phyloP scores from a whole-genome alignment of 1,140 invertebrate species.

The Drosophila lacertosa region DNA sequence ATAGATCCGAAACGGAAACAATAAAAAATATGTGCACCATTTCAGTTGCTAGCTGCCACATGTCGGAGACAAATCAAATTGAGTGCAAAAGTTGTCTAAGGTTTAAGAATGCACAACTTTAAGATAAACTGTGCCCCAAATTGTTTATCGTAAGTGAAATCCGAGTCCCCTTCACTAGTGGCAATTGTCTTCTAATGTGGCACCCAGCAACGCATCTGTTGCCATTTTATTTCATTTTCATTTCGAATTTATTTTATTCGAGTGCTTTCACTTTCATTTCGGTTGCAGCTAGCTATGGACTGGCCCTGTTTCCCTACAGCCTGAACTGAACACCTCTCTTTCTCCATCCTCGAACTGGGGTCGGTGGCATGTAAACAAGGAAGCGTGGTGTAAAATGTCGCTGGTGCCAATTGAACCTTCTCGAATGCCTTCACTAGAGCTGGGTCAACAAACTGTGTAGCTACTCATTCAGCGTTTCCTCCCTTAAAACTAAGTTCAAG shows the following conservation, averaged over 20 bases:
- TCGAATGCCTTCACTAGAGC: constrained; percentile 33
- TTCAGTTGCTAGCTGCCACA: not conserved
- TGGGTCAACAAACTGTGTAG: constrained; percentile 71
- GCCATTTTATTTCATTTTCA: constrained; percentile 73
- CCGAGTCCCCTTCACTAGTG: constrained; percentile 2
- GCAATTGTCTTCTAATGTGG: constrained; percentile 23
- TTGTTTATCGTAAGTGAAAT: constrained; percentile 22
- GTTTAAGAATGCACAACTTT: constrained; percentile 25
- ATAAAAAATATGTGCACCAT: constrained; percentile 48
- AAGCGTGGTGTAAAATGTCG: constrained; percentile 74
- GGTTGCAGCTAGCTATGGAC: constrained; percentile 3
- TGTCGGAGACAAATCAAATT: constrained; percentile 53
- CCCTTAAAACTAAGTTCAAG: constrained; percentile 44
- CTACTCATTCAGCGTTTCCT: constrained; percentile 24
- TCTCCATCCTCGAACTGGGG: constrained; percentile 10
- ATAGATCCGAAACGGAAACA: constrained; percentile 53
- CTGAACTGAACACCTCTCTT: not conserved
- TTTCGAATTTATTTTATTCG: constrained; percentile 67
- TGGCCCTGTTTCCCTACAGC: not conserved
- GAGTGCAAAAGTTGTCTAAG: constrained; percentile 45
- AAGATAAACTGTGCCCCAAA: constrained; percentile 28
- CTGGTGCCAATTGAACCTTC: constrained; percentile 73
- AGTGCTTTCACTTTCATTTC: constrained; percentile 73
- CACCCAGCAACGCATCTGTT: constrained; percentile 59
- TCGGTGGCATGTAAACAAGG: constrained; percentile 66